Conservation (phyloP, 2,888 invertebrate genomes). For the Drosophila leonis region DNA sequence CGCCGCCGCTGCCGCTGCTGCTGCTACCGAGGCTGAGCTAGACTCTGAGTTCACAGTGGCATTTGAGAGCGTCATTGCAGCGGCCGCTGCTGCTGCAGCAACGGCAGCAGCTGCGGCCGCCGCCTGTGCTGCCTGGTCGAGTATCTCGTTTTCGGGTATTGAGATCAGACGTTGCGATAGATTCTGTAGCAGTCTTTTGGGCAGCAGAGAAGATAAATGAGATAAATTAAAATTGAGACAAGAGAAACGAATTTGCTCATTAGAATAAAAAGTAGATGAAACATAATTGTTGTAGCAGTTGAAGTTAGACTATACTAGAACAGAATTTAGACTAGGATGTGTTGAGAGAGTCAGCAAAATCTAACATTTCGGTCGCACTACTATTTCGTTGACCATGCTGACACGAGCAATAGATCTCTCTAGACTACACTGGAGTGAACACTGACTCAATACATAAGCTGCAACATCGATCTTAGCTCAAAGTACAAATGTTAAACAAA, state of each 20-base stretch:
- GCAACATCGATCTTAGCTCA: background rate
- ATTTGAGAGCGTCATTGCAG: constrained; percentile 78
- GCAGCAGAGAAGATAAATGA: background rate
- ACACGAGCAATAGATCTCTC: background rate
- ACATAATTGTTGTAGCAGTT: too few relatives aligned
- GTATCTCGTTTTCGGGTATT: constrained; percentile 87
- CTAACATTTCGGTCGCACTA: background rate
- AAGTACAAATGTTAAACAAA: background rate
- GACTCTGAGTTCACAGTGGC: constrained; percentile 63
- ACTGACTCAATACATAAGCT: background rate
- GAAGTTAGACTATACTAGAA: background rate
- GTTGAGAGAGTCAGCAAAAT: background rate
- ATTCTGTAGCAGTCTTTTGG: constrained; percentile 87
- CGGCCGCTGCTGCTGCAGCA: constrained; percentile 76
- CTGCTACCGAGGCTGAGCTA: constrained; percentile 50
- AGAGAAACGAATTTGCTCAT: too few relatives aligned
- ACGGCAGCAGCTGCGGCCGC: constrained; percentile 84
- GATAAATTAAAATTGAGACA: background rate
- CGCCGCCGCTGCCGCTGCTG: constrained; percentile 47
- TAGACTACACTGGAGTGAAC: background rate
- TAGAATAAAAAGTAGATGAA: background rate
- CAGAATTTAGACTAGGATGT: background rate
- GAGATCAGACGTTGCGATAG: constrained; percentile 87
- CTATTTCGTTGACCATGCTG: too few relatives aligned
- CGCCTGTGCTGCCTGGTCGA: constrained; percentile 85